Evolutionary conservation across 92 coral and sea anemone genomes (phyloP), one percentile per base, ranked within the genome.

Genomic region (Epizoanthus ramosus): DNA sequence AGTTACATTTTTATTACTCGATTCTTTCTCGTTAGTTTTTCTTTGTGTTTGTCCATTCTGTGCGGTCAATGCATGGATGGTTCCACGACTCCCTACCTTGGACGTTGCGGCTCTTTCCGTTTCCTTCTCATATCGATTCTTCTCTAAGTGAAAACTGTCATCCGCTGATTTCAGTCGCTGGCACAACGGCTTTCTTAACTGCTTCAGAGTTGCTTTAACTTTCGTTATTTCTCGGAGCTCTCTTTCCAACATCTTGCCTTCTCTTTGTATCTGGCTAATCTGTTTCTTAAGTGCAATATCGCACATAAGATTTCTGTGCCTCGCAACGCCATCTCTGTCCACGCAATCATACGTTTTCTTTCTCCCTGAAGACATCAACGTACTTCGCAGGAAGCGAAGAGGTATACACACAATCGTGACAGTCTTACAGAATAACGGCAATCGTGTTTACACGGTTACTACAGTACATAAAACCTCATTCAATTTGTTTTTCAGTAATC

Each of bases 221-320:
- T 95, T 95, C 5, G 89, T 68, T 47, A 95, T 95, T 64, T 95
- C 96, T 16, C 88, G 87, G 19, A 95, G 92, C 77, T 95, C 98
- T 81, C 80, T 84, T 61, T 92, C 91, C 19, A 95, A 63, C 0
- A 95, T 63, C 68, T 87, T 84, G 53, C 92, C 92, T 86, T 95
- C 98, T 56, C 89, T 73, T 73, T 92, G 91, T 41, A 91, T 89
- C 63, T 90, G 89, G 19, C 73, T 77, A 28, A 95, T 90, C 75
- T 93, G 91, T 66, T 95, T 95, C 63, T 88, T 81, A 37, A 95
- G 87, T 59, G 94, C 93, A 25, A 95, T 91, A n/a, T 94, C 91
- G 85, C 91, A 93, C 98, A 90, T 92, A 15, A 74, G 79, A 39
- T 95, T 95, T 28, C 96, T 86, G 79, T 94, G 98, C 25, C 85